A percentile compares a stretch with the other conserved stretches of the same genome.
phyloP scores from a whole-genome alignment of 2,888 invertebrate genomes.

The Volucella zonaria region DNA sequence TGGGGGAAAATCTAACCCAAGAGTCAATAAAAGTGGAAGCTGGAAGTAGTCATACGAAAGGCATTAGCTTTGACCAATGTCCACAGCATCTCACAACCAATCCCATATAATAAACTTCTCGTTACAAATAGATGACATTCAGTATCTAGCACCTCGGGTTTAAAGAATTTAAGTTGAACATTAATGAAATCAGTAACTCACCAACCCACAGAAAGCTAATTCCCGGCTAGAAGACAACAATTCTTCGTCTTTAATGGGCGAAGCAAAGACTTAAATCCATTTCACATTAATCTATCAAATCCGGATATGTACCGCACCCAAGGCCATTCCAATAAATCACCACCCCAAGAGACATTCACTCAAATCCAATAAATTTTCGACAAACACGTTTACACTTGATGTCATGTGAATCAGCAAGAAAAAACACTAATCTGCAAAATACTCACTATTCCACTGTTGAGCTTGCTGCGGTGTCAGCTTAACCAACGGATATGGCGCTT shows the following conservation, averaged over 20 bases:
- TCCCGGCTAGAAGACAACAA: neutral
- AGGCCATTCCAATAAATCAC: neutral
- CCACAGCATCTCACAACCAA: too few species aligned
- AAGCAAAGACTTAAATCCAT: too few species aligned
- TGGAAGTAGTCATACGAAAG: too few species aligned
- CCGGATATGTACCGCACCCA: neutral
- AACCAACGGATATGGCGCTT: slow-evolving; percentile 92
- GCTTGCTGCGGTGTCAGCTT: slow-evolving; percentile 84
- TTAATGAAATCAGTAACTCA: neutral
- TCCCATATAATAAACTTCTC: too few species aligned
- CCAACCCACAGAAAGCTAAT: neutral
- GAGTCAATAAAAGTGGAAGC: too few species aligned
- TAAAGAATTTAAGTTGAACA: too few species aligned
- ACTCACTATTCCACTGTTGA: slow-evolving; percentile 79
- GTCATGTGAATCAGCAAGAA: neutral
- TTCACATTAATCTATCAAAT: too few species aligned
- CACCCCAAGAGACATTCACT: neutral
- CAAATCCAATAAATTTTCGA: neutral
- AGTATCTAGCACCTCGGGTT: too few species aligned
- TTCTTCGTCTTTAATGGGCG: too few species aligned
- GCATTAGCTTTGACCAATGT: too few species aligned
- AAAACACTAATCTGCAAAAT: neutral
- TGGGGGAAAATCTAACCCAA: too few species aligned
- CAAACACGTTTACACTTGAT: slow-evolving; percentile 26
- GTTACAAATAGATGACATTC: too few species aligned